Percentiles rank a stretch among this genome's conserved stretches.
These are phyloP conservation scores for Drosophila mimica DNA, from an alignment of 2,888 invertebrate genomes.

Conservation along the genomic window DNA sequence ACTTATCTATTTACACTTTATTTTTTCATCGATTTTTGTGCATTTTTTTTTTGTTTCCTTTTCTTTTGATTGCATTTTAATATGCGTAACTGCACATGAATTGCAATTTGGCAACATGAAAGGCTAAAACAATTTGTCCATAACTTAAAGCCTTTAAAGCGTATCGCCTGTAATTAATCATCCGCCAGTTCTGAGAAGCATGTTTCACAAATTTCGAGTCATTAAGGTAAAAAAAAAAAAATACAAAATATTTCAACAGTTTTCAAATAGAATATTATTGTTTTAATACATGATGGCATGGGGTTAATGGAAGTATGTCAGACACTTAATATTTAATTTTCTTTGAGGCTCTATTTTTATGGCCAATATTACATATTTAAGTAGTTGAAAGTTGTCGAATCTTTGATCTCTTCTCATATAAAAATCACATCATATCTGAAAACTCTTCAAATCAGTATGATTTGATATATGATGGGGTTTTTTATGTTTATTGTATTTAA, in stretches of 20 bases:
- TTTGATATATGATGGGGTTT: constrained; percentile 23
- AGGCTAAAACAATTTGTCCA: constrained; percentile 43
- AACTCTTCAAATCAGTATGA: background rate
- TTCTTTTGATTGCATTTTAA: constrained; percentile 60
- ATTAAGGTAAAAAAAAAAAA: background rate
- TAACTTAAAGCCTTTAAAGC: constrained; percentile 39
- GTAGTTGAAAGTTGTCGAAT: background rate
- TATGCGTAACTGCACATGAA: constrained; percentile 52
- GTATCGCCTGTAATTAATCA: constrained; percentile 52
- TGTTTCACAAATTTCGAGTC: background rate
- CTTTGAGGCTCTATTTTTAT: background rate
- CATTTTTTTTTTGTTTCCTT: background rate
- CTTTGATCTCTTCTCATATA: constrained; percentile 6
- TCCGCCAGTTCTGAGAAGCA: background rate
- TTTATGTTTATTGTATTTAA: constrained; percentile 16
- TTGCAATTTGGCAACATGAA: constrained; percentile 63
- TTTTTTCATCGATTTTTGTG: constrained; percentile 6
- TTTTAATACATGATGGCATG: background rate
- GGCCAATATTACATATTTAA: background rate
- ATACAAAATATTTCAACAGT: background rate
- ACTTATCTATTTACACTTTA: constrained; percentile 11
- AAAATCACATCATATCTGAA: background rate
- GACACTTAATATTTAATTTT: background rate
- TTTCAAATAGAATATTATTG: background rate
- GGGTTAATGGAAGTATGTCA: background rate